Evolutionary conservation across 2,797 vertebrate species (phyloP).

Genomic region (Crenichthys baileyi): DNA sequence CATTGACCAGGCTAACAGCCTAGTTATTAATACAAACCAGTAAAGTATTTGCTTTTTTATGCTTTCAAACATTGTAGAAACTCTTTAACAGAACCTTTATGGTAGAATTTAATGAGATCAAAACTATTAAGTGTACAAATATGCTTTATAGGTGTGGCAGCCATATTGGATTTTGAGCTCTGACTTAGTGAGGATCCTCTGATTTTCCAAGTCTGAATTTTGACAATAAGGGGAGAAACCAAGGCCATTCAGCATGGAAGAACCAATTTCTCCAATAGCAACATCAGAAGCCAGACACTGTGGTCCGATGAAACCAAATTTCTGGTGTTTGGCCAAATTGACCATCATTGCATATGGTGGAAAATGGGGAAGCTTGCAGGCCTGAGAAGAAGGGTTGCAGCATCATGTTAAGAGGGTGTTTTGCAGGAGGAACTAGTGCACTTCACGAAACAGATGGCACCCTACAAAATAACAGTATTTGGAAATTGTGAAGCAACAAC

Average conservation of each 20-base stretch:
- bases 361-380: neutral
- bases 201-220: neutral
- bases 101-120: neutral
- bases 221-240: no score
- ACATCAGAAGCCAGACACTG: neutral
- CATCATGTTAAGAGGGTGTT: neutral
- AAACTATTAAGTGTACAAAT: neutral
- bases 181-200: neutral
- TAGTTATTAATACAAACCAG: neutral
- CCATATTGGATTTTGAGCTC: neutral
- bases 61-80: neutral
- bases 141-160: neutral
- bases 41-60: neutral
- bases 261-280: neutral
- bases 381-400: neutral
- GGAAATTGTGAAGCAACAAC: neutral
- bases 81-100: neutral
- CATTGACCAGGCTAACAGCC: neutral
- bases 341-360: neutral
- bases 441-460: neutral
- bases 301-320: neutral
- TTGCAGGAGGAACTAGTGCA: neutral
- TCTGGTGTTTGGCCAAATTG: neutral
- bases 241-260: neutral
- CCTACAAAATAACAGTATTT: neutral